Evolutionary conservation across 2,888 invertebrate species (phyloP).

Genomic region (Aphodius granarius): DNA sequence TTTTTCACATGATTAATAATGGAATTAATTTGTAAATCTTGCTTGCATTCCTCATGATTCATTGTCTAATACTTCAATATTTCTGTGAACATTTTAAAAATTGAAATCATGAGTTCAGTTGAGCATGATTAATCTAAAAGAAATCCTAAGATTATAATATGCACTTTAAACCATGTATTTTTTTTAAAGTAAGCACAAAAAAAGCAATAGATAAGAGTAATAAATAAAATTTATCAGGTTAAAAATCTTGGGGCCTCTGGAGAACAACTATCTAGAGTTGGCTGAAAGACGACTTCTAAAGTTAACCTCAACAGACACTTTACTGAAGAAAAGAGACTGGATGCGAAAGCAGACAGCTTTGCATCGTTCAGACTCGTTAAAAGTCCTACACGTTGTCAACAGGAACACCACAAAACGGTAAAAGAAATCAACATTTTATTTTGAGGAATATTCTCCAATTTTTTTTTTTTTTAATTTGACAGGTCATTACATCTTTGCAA

Average conservation of each 20-base stretch:
- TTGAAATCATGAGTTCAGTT: too few relatives aligned
- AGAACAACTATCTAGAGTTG: constrained; percentile 85
- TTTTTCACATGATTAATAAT: too few relatives aligned
- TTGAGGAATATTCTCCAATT: neutral
- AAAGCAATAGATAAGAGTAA: too few relatives aligned
- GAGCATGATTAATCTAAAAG: too few relatives aligned
- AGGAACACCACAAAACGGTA: constrained; percentile 31
- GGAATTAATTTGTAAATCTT: too few relatives aligned
- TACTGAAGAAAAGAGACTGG: constrained; percentile 80
- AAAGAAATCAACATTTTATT: constrained; percentile 2
- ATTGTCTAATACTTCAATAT: too few relatives aligned
- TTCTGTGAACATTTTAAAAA: too few relatives aligned
- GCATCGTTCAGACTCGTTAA: constrained; percentile 45
- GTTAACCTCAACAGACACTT: constrained; percentile 72
- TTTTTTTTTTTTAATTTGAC: neutral
- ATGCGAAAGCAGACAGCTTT: constrained; percentile 59
- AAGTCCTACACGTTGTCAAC: constrained; percentile 44
- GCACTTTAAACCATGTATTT: too few relatives aligned
- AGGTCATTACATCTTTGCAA: constrained; percentile 23
- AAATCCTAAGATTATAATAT: too few relatives aligned
- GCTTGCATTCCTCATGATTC: too few relatives aligned
- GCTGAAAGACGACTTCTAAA: constrained; percentile 86
- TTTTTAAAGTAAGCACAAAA: too few relatives aligned
- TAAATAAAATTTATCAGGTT: constrained; percentile 56
- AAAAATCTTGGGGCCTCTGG: constrained; percentile 82